Evolutionary conservation across 2,113 vertebrate species (phyloP), one percentile per base, ranked within the genome.

Genomic region (Odontesthes bonariensis): DNA sequence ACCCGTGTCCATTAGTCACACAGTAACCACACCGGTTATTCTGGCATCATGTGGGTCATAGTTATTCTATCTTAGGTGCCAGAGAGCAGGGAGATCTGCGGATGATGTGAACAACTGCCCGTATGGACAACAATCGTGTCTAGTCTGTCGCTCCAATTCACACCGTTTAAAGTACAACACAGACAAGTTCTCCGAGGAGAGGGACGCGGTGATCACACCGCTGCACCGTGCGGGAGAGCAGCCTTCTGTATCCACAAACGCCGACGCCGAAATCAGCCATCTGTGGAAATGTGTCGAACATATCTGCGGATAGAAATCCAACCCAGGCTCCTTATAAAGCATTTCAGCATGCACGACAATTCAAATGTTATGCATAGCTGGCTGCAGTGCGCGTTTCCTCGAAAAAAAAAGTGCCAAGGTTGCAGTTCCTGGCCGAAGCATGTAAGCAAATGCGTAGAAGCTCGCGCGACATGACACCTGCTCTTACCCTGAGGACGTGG

Each of bases 401-500:
- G 6, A 4, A 32, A 69, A 22, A 4, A 32, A 69, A 22, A 51
- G 0, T 6, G 5, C 32, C n/a, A 44, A 19, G 3, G 56, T 69
- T 27, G 27, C 27, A 27, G 51, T 55, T 64, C 47, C 20, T 23
- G 17, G 54, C 44, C 56, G 16, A 73, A 22, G 6, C 35, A 7
- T 38, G 35, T 10, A 8, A 10, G 7, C 12, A 12, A 44, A 44
- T 16, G 13, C 3, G 42, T 44, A 14, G 13, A 42, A 17, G 8
- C 33, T 35, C 10, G 0, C 20, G 6, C 19, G 14, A 59, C 40
- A 35, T 32, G 2, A 64, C 14, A 46, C 4, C 42, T 2, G 51
- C 6, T 86, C 93, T 84, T 90, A 98, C 97, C 89, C 95, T 90
- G 65, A 98, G 90, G 81, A 98, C 96, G 79, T 98, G 97, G 88